Conservation (phyloP, 2,113 vertebrate genomes). For the Bubalus kerabau region DNA sequence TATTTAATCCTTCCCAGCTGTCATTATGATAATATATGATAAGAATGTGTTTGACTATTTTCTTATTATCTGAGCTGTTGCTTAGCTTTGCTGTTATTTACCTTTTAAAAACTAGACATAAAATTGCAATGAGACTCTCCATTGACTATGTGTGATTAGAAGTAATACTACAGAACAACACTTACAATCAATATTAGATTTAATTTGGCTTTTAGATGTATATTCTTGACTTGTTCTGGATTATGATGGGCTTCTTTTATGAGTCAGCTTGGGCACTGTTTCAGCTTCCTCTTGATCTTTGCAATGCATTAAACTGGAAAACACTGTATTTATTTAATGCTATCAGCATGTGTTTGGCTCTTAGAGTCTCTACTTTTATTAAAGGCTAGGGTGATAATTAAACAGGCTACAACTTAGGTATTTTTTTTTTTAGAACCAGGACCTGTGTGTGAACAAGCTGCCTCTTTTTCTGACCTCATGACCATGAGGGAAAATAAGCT, state of each 20-base stretch:
- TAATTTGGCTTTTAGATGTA: conserved; percentile 4
- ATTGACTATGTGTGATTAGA: background rate
- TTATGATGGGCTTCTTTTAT: background rate
- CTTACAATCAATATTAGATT: background rate
- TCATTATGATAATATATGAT: background rate
- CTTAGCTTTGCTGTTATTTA: background rate
- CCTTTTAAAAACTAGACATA: background rate
- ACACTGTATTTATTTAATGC: background rate
- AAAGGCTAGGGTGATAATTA: background rate
- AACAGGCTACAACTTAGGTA: background rate
- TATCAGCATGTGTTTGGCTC: background rate
- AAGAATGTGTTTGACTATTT: background rate
- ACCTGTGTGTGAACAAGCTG: background rate
- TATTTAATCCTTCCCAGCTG: background rate
- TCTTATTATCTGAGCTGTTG: background rate
- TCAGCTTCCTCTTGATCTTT: background rate
- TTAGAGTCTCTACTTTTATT: background rate
- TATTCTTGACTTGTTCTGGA: background rate
- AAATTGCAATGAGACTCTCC: background rate
- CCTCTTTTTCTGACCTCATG: background rate
- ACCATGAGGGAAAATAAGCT: background rate
- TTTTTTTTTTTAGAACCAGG: background rate
- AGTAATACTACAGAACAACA: background rate
- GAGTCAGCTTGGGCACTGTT: background rate
- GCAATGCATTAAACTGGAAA: background rate